Conservation (phyloP, 1,140 invertebrate species). For the Rhysida immarginata region DNA sequence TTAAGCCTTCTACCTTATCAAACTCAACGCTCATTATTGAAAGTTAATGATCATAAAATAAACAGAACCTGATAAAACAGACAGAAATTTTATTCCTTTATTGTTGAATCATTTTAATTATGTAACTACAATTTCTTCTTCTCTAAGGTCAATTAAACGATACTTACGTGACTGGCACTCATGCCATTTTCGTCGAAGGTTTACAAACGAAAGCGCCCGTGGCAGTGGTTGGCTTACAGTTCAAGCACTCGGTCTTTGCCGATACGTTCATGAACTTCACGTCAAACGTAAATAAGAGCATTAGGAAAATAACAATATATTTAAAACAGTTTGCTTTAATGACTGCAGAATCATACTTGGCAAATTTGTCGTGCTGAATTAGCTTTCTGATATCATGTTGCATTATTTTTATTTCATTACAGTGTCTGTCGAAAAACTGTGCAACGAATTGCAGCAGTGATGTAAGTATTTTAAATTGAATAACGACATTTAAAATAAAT, state of each 20-base stretch:
- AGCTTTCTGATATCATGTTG: not conserved
- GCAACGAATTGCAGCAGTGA: constrained; percentile 1
- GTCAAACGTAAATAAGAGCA: not conserved
- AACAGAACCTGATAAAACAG: too few relatives aligned
- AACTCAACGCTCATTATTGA: too few relatives aligned
- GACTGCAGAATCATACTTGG: not conserved
- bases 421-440: not conserved
- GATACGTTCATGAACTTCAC: constrained; percentile 3
- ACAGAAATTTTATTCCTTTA: too few relatives aligned
- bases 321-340: not conserved
- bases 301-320: not conserved
- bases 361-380: not conserved
- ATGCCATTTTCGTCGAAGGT: constrained; percentile 68
- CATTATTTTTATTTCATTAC: too few relatives aligned
- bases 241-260: constrained; percentile 58
- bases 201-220: constrained; percentile 55
- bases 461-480: not conserved
- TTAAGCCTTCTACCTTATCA: too few relatives aligned
- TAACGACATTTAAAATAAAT: too few relatives aligned
- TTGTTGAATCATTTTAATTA: too few relatives aligned
- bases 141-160: constrained; percentile 37
- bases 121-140: too few relatives aligned
- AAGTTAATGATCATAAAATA: too few relatives aligned
- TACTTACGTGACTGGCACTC: constrained; percentile 68
- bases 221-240: constrained; percentile 76